Conservation (phyloP, 2,888 invertebrate species). For the Caenorhabditis sulstoni region DNA sequence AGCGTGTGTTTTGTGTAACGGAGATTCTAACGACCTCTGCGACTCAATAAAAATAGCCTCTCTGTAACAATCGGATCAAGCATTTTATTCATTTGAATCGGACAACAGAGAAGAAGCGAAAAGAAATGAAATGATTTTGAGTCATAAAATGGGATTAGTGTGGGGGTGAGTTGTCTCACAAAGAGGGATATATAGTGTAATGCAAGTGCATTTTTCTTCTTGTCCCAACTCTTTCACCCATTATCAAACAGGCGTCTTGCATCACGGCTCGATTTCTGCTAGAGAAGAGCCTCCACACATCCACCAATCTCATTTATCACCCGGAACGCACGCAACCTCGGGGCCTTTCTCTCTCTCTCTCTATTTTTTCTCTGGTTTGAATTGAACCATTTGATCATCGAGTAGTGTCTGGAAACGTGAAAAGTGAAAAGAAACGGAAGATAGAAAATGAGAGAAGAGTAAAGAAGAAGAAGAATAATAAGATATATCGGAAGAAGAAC, state of each 20-base stretch:
- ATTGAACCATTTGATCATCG: constrained; percentile 28
- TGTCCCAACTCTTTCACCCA: constrained; percentile 28
- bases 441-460: neutral
- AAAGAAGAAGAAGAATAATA: neutral
- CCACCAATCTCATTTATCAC: constrained; percentile 41
- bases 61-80: neutral
- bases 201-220: constrained; percentile 58
- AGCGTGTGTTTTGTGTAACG: constrained; percentile 32
- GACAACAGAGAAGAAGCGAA: neutral
- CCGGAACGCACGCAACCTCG: constrained; percentile 28
- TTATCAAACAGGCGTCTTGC: constrained; percentile 40
- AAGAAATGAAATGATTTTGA: constrained; percentile 7
- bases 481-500: constrained; percentile 12
- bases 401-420: constrained; percentile 35
- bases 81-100: constrained; percentile 5
- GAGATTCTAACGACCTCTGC: constrained; percentile 17
- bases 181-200: constrained; percentile 44
- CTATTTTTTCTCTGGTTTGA: neutral
- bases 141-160: constrained; percentile 22
- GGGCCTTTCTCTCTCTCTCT: neutral
- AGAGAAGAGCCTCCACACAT: too few species aligned
- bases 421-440: constrained; percentile 4
- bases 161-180: constrained; percentile 3
- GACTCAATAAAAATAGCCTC: constrained; percentile 24
- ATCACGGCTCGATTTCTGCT: too few species aligned